Evolutionary conservation across 2,888 invertebrate species (phyloP), one percentile per base, ranked within the genome.

Genomic region (Argyresthia goedartella): DNA sequence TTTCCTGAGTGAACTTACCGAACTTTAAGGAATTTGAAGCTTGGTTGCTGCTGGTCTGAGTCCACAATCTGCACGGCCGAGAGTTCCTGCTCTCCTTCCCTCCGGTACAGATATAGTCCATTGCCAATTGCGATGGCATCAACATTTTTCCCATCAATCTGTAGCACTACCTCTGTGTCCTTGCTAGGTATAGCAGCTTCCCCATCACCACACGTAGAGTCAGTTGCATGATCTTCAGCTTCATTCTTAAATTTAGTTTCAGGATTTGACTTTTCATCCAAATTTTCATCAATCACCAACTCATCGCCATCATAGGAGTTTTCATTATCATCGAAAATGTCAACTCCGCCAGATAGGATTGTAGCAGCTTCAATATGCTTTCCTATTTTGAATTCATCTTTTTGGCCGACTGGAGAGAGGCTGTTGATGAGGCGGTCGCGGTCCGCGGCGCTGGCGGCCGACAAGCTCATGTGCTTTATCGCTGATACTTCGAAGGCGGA

Each of bases 301-400:
- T 86, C 86, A 61, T 84, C 69, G 1, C 81, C 87, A 60, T 87
- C 87, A 63, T 78, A 81, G 7, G 87, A 87, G 60, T 82, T 86
- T n/a, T 87, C 86, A 69, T 82, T 85, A 54, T 86, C 85, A 59
- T 87, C 87, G 66, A 87, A 87, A 52, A 87, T 87, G 53, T 82
- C 73, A 13, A 87, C 86, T 55, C 85, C 86, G 10, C 87, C 86
- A 1, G 85, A 86, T 14, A 87, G 59, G 53, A 87, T 87, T 56
- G 85, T 86, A 16, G 82, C 81, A 4, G 87, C 84, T 55, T 87
- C 85, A 55, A 87, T 87, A 59, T 81, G 81, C 63, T 76, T 76
- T 49, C 80, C 81, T 57, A 87, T 81, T 63, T 84, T 79, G 60
- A 74, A 85, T 56, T 63, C 71, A 56, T 78, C 80, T 52, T 76